Evolutionary conservation across 2,888 invertebrate genomes (phyloP).

Genomic region (Tineola bisselliella): DNA sequence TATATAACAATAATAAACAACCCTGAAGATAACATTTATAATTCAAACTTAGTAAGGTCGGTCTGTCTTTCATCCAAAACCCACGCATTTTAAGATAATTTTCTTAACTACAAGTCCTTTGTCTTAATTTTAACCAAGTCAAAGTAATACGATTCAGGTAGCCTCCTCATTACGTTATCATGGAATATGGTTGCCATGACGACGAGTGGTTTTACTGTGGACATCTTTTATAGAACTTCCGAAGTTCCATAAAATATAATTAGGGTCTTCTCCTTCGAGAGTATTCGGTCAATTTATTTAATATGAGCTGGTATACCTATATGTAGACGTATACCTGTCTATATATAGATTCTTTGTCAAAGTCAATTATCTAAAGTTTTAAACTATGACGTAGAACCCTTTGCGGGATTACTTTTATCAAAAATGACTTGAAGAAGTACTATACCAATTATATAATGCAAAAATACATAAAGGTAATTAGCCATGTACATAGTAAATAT

Average conservation of each 20-base stretch:
- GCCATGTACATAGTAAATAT: too few species aligned
- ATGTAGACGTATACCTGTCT: too few species aligned
- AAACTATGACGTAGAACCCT: too few species aligned
- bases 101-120: neutral
- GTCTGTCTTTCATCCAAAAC: neutral
- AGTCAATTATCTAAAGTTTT: too few species aligned
- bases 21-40: neutral
- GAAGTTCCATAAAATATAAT: neutral
- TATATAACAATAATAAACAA: too few species aligned
- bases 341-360: too few species aligned
- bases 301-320: neutral
- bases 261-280: neutral
- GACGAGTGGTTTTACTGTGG: neutral
- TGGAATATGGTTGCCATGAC: neutral
- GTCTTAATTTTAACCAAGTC: conserved; percentile 4
- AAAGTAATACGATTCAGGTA: conserved; percentile 1
- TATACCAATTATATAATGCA: too few species aligned
- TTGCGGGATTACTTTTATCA: too few species aligned
- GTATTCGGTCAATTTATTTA: neutral
- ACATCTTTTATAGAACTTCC: neutral
- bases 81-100: conserved; percentile 5
- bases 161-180: neutral
- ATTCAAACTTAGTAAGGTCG: neutral
- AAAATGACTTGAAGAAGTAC: too few species aligned
- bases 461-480: too few species aligned